Percentiles rank a stretch among this genome's conserved stretches.
These are phyloP conservation scores for Nibea albiflora DNA, from an alignment of 2,113 vertebrate species.

Conservation along the genomic window DNA sequence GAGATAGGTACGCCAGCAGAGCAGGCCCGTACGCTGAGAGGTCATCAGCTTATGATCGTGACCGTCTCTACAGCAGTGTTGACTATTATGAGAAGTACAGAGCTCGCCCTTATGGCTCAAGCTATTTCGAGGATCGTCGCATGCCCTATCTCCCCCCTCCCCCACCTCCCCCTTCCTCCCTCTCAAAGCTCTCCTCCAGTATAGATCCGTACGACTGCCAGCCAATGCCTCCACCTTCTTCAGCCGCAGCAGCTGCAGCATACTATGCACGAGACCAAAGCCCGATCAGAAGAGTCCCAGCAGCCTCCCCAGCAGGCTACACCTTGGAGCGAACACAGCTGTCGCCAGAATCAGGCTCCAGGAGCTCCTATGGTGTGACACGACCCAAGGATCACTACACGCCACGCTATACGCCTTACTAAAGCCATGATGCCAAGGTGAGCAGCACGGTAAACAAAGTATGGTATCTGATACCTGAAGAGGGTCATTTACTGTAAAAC, in stretches of 20 bases:
- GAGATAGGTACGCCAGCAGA: constrained; percentile 80
- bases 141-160: constrained; percentile 86
- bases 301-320: constrained; percentile 85
- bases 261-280: constrained; percentile 91
- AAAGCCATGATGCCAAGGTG: constrained; percentile 85
- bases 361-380: constrained; percentile 85
- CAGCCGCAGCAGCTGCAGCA: constrained; percentile 66
- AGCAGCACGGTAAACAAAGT: constrained; percentile 65
- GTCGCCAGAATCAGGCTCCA: constrained; percentile 87
- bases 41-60: constrained; percentile 66
- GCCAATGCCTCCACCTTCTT: constrained; percentile 80
- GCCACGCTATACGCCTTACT: constrained; percentile 89
- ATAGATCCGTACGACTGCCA: constrained; percentile 88
- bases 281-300: constrained; percentile 87
- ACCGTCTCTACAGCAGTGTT: constrained; percentile 77
- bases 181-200: constrained; percentile 87
- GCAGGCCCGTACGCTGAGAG: constrained; percentile 63
- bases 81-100: constrained; percentile 96
- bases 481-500: constrained; percentile 15
- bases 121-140: constrained; percentile 89
- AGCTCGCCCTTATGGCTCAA: constrained; percentile 87
- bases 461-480: constrained; percentile 14
- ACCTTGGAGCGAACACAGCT: constrained; percentile 88
- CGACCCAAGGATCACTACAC: constrained; percentile 86
- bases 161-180: constrained; percentile 82